Base-by-base conservation (phyloP, 1,140 invertebrate species). In the Pseudoatta argentina region DNA sequence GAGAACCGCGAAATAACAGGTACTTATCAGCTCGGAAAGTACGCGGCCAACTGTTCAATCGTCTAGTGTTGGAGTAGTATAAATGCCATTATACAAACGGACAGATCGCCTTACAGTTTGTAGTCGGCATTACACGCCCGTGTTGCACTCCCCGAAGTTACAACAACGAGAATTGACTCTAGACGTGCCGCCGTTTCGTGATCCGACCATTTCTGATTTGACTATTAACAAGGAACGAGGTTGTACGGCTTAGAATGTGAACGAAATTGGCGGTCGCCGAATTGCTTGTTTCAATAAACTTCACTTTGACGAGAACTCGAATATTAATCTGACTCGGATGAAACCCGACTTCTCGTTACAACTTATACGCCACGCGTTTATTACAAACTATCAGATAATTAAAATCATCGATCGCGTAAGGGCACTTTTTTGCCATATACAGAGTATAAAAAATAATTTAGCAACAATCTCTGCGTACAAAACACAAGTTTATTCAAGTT, bases 81-180 rank as follows among this genome's bases (percentile, higher is more conserved):
- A 83, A 73, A 83, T 83, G 69, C 79, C 69, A 71, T 64, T 69
- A 66, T 77, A 77, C 10, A n/a, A n/a, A 53, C 73, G 75, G 71
- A 64, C 77, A 57, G 87, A 88, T 88, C 87, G 34, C 51, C 81
- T 88, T 85, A 85, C 87, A 66, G 77, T 53, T 71, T 61, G 72
- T 75, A 83, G 48, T 66, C 24, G 71, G 69, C 66, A 83, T 76
- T 83, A 87, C 63, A 61, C 86, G 77, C 72, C 79, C 78, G 69
- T 59, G 51, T 86, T 59, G 67, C 16, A 27, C 53, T 66, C 66
- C 34, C 44, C 55, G n/a, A 86, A 88, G 85, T 89, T 89, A 89
- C 73, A 86, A 89, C 87, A 86, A 89, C 39, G 21, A 27, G 66
- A 71, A 78, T 72, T 75, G 87, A 85, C 39, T 82, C 27, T 57